Base-by-base conservation (phyloP, 2,888 invertebrate genomes). In the Baronia brevicornis region DNA sequence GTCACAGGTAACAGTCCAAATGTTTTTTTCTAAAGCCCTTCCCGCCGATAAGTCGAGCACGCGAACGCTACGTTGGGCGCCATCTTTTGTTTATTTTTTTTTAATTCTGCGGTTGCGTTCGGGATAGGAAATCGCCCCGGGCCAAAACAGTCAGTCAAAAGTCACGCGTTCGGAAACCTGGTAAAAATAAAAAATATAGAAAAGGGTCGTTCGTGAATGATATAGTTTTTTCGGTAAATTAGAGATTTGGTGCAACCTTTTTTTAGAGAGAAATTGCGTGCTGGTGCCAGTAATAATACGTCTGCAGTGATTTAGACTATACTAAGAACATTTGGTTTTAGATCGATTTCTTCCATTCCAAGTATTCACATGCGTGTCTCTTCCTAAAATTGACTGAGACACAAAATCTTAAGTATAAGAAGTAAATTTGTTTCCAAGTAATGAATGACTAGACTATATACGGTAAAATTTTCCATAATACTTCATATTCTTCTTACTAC, bases 141-240 rank as follows among this genome's bases (percentile, higher is more conserved):
- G 80, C 66, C 58, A 60, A 63, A 71, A 68, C 77, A 80, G 82
- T 82, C 82, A 82, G 71, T 82, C 82, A 80, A 82, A 75, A 82
- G 79, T 82, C 82, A 82, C 79, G 82, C 79, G 72, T 65, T 54
- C 58, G 48, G 48, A 51, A 48, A 50, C 40, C 36, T 36, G 36
- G 30, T 36, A 27, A 40, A 53, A 48, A 49, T 48, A 55, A 57
- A 70, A 70, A 72, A 63, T 52, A 51, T 52, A 59, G 58, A 58
- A 65, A 73, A 71, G 66, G 68, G 58, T 60, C 60, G 50, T 33
- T 49, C 51, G 48, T 67, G 71, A 84, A 82, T 84, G 82, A 82
- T 84, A 82, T 56, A 77, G 67, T 80, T 80, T 80, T 79, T 79
- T 80, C 65, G 67, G 68, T 69, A 79, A 82, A 79, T 82, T 82